A percentile compares a stretch with the other conserved stretches of the same genome.
Evolutionary conservation across 2,113 vertebrate genomes (phyloP).

Genomic region (Leptosomus discolor): DNA sequence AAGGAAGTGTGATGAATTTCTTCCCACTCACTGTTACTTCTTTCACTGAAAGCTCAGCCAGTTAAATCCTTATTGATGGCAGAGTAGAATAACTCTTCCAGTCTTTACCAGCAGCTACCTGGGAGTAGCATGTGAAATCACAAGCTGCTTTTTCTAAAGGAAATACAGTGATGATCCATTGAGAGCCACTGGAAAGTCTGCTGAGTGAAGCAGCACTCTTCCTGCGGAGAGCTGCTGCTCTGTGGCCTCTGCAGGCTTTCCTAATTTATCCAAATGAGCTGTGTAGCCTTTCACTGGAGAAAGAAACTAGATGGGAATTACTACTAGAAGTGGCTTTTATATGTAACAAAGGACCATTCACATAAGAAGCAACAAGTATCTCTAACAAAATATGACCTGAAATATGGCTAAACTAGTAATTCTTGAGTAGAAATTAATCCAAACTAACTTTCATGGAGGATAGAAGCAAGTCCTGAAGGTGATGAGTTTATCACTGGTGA

Average conservation of each 20-base stretch:
- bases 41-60: not conserved
- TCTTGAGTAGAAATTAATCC: not conserved
- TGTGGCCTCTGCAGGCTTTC: not conserved
- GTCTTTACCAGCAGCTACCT: not conserved
- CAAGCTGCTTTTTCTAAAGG: not conserved
- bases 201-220: not conserved
- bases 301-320: not conserved
- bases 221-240: not conserved
- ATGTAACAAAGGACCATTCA: not conserved
- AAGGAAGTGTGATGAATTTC: not conserved
- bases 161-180: not conserved
- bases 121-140: not conserved
- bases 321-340: not conserved
- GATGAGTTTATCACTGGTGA: not conserved
- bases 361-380: not conserved
- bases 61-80: not conserved
- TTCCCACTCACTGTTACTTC: not conserved
- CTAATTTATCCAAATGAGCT: not conserved
- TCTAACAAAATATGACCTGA: not conserved
- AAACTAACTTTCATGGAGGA: not conserved
- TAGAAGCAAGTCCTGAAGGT: not conserved
- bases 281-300: not conserved
- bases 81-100: not conserved
- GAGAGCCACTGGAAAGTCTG: not conserved
- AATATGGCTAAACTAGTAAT: not conserved